Evolutionary conservation across 2,113 vertebrate species (phyloP), one percentile per base, ranked within the genome.

Genomic region (Vombatus ursinus): DNA sequence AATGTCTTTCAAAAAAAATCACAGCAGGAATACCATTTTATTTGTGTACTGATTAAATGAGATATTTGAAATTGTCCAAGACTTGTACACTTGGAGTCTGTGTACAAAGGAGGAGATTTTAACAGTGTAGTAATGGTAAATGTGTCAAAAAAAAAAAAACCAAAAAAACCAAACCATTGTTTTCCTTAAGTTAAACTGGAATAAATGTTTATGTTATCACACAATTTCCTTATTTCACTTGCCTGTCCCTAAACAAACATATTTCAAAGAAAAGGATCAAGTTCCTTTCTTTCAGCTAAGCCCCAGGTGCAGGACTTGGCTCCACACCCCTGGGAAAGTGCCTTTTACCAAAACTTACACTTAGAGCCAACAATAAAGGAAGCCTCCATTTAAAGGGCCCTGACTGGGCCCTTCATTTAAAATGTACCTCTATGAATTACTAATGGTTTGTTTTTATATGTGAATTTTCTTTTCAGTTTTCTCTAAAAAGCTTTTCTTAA

Each of bases 161-260:
- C n/a, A n/a, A n/a, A n/a, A n/a, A n/a, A n/a, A n/a, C n/a, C n/a
- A n/a, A n/a, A 44, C 94, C 49, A 91, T 52, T 61, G 84, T 44
- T 51, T 89, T 94, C 50, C 90, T 25, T 57, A 28, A n/a, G 92
- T 90, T 52, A 50, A 84, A 90, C 14, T 91, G 68, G 57, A 95
- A 52, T 50, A 19, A 54, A 28, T 28, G 57, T 9, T 90, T 23
- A 98, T 97, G 98, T 97, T 96, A 94, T 53, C 97, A 97, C 97
- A 97, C 95, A 91, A 93, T 52, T 97, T 98, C 98, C 98, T 98
- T 98, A 97, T 98, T 98, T 98, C 96, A 44, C 53, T 53, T 48
- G 97, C 96, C 98, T 98, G 98, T 98, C 98, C 98, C 98, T 98
- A 98, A 94, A 94, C 96, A 94, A 92, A 94, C 92, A 89, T 8